Evolutionary conservation across 2,888 invertebrate genomes (phyloP), one percentile per base, ranked within the genome.

Genomic region (Protonemura montana): DNA sequence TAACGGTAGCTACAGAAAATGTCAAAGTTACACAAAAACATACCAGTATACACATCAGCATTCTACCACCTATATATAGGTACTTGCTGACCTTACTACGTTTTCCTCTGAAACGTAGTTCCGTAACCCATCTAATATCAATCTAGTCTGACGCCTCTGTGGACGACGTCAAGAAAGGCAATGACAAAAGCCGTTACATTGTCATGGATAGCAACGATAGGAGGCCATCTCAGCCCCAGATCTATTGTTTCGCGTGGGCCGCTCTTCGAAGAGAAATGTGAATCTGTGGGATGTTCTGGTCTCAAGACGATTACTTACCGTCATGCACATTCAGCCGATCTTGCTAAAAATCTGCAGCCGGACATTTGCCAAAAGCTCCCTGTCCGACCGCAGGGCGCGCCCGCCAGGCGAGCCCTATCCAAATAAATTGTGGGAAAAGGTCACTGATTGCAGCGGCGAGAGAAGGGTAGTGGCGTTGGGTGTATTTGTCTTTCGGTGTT

Each of bases 281-380:
- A 59, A 59, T 59, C 59, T 59, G 59, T 59, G 59, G 59, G 59
- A 59, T 21, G 59, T 2, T 59, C 13, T 10, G 59, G 59, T 21
- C 59, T 59, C 59, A 21, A 59, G 59, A 59, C 59, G 7, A 59
- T 59, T 59, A 59, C 59, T 59, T 59, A 59, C 59, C 59, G 59
- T 59, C 59, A 13, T 21, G 26, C 78, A 26, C 26, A 78, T 78
- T 27, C n/a, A 26, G 78, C 78, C 78, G 78, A 78, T 78, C 78
- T 78, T 78, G 78, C 78, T 78, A 26, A 78, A 78, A 35, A 13
- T 59, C 59, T 13, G 59, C 6, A 59, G 16, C 59, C 59, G 78
- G 26, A 78, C 78, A 26, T 78, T 78, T 78, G 78, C 78, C 78
- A 78, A 78, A 78, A 78, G 1, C 25, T 28, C 26, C 21, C 76